Evolutionary conservation across 2,888 invertebrate species (phyloP).

Genomic region (Tetheella fluctuosa): DNA sequence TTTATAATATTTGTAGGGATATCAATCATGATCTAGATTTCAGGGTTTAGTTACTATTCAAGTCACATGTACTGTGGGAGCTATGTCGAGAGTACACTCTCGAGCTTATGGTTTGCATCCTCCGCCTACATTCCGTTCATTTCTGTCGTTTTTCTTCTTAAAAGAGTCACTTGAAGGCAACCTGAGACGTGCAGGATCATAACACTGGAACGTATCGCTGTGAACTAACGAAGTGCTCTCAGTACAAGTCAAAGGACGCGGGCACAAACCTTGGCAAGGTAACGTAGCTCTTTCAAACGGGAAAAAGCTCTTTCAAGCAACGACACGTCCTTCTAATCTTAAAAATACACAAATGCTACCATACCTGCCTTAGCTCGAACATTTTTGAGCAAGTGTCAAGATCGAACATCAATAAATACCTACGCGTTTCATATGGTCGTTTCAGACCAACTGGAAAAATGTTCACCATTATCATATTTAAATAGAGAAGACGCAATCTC

Average conservation of each 20-base stretch:
- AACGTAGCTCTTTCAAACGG: conserved; percentile 51
- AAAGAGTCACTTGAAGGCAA: conserved; percentile 31
- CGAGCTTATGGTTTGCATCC: neutral
- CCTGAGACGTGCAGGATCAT: conserved; percentile 59
- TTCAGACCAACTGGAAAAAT: too few species aligned
- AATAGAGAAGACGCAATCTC: too few species aligned
- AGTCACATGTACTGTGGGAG: neutral
- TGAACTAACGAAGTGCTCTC: conserved; percentile 63
- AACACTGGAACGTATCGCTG: conserved; percentile 50
- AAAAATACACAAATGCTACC: conserved; percentile 17
- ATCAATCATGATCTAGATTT: too few species aligned
- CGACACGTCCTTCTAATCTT: conserved; percentile 14
- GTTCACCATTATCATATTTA: too few species aligned
- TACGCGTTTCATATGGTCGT: neutral
- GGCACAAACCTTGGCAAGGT: conserved; percentile 34
- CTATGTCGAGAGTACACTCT: neutral
- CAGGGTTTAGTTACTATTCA: neutral
- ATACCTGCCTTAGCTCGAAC: neutral
- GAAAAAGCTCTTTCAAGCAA: conserved; percentile 33
- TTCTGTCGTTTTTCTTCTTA: conserved; percentile 25
- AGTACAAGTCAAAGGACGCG: conserved; percentile 50
- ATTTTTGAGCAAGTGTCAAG: neutral
- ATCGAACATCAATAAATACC: neutral
- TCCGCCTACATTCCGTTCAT: conserved; percentile 11
- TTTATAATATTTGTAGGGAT: too few species aligned